These are phyloP conservation scores for Crepidodera aurea DNA, from an alignment of 2,888 invertebrate genomes.

Conservation along the genomic window DNA sequence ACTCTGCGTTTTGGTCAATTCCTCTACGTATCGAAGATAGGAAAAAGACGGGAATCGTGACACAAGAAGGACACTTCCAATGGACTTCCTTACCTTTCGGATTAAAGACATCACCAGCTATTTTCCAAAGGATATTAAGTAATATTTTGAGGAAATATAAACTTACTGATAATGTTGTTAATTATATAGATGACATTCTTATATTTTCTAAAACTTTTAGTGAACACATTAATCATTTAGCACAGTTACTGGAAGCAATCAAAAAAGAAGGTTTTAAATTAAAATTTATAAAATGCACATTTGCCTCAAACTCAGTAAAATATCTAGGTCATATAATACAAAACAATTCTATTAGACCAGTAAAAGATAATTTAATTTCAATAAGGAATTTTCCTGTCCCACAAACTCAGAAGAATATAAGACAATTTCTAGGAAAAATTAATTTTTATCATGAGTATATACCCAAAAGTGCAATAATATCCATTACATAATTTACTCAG, in stretches of 20 bases:
- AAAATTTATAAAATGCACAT: constrained; percentile 29
- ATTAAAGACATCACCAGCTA: constrained; percentile 19
- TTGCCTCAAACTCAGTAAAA: constrained; percentile 20
- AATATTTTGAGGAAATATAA: constrained; percentile 22
- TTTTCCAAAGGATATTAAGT: constrained; percentile 15
- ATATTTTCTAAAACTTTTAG: constrained; percentile 17
- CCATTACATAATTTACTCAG: not conserved
- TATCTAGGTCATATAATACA: constrained; percentile 25
- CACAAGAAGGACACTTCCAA: constrained; percentile 22
- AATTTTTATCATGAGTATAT: no score
- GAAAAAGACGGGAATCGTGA: constrained; percentile 19
- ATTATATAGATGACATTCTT: constrained; percentile 27
- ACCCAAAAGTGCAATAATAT: not conserved
- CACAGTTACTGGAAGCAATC: constrained; percentile 19
- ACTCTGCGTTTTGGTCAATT: constrained; percentile 32
- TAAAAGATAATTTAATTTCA: constrained; percentile 19
- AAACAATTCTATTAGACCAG: constrained; percentile 14
- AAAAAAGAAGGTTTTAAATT: constrained; percentile 18
- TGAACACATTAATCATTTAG: constrained; percentile 4
- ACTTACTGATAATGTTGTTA: not conserved
- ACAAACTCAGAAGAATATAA: constrained; percentile 9
- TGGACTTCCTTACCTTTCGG: constrained; percentile 25
- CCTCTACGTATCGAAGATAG: constrained; percentile 14
- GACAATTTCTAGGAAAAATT: constrained; percentile 12
- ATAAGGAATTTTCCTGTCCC: constrained; percentile 11